phyloP scores from a whole-genome alignment of 2,797 vertebrate genomes.

The Perodicticus potto region DNA sequence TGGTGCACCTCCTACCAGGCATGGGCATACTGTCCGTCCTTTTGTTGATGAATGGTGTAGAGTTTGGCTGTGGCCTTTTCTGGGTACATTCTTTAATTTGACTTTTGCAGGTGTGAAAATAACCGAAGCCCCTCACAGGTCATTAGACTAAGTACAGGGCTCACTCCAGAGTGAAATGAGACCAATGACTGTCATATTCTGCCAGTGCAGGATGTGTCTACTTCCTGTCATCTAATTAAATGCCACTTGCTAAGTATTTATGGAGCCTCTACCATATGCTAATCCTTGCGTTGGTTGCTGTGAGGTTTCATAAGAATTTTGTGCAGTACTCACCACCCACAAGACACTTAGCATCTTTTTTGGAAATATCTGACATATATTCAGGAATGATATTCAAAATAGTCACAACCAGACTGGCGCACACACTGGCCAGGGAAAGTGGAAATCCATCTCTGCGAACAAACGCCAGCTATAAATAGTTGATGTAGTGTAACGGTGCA shows the following conservation, averaged over 20 bases:
- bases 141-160: constrained; percentile 38
- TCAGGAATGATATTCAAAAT: constrained; percentile 25
- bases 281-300: background rate
- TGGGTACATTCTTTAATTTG: background rate
- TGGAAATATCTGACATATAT: background rate
- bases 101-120: constrained; percentile 48
- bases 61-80: background rate
- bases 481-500: rapidly evolving
- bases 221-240: constrained; percentile 48
- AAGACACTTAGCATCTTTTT: background rate
- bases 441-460: background rate
- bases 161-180: constrained; percentile 33
- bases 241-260: constrained; percentile 11
- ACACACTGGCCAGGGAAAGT: background rate
- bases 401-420: background rate
- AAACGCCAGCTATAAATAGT: background rate
- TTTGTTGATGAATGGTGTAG: background rate
- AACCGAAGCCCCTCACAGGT: background rate
- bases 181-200: background rate
- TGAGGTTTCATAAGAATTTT: background rate
- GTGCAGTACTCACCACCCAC: background rate
- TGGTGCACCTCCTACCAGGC: background rate
- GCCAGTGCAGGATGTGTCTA: background rate
- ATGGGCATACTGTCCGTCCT: background rate
- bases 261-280: background rate